These are phyloP conservation scores for Pseudonaja textilis DNA, from an alignment of 2,113 vertebrate species.

Conservation along the genomic window DNA sequence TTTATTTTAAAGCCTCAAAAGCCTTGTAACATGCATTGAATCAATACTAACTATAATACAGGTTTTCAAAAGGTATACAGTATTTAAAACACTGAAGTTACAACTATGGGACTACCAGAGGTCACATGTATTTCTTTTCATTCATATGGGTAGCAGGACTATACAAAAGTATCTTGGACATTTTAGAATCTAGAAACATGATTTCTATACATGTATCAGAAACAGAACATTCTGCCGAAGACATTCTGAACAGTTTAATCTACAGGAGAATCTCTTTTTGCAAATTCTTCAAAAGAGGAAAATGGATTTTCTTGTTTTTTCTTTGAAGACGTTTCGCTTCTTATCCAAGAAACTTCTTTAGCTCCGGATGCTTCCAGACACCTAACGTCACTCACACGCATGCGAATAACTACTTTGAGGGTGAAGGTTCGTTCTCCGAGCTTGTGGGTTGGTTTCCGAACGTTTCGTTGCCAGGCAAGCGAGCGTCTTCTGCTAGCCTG, in stretches of 20 bases:
- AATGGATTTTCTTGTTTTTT: too few species aligned
- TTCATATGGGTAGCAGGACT: background rate
- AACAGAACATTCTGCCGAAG: background rate
- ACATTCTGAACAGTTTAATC: background rate
- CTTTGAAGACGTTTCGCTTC: too few species aligned
- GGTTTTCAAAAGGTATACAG: background rate
- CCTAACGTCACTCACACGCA: background rate
- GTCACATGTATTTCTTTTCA: background rate
- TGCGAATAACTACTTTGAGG: background rate
- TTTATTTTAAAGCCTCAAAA: background rate
- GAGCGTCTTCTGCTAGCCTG: too few species aligned
- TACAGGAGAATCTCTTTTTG: background rate
- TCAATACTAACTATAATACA: background rate
- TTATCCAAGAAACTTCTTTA: too few species aligned
- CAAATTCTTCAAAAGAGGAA: background rate
- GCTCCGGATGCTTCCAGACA: background rate
- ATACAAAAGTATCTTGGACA: background rate
- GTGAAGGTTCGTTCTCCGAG: background rate
- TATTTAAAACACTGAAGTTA: background rate
- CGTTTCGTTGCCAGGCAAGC: too few species aligned
- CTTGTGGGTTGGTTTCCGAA: too few species aligned
- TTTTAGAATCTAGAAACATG: background rate
- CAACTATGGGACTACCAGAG: background rate
- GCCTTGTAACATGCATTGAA: background rate
- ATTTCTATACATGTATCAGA: background rate